Evolutionary conservation across 1,140 invertebrate species (phyloP).

Genomic region (Ephestia elutella): DNA sequence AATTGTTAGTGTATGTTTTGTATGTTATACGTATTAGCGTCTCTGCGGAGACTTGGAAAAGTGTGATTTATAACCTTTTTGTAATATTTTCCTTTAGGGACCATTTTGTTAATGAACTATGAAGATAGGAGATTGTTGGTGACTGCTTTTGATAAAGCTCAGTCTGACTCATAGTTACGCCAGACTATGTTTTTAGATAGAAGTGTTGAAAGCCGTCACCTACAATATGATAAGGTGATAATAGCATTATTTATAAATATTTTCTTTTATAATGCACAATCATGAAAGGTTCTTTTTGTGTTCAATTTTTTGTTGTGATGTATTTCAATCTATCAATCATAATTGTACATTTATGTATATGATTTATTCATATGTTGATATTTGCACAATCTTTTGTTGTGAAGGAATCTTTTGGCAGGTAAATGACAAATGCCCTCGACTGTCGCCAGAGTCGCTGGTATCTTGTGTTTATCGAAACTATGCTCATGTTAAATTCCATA

Average conservation of each 20-base stretch:
- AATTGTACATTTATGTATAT: conserved; percentile 59
- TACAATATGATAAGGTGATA: conserved; percentile 58
- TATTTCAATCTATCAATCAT: conserved; percentile 26
- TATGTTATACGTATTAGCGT: conserved; percentile 67
- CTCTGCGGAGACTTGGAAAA: conserved; percentile 45
- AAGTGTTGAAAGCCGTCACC: conserved; percentile 23
- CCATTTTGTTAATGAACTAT: conserved; percentile 63
- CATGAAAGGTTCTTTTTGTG: conserved; percentile 46
- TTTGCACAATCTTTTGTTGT: conserved; percentile 59
- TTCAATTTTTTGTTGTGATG: conserved; percentile 41
- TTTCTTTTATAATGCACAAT: conserved; percentile 65
- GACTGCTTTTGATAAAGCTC: conserved; percentile 27
- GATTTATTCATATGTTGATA: conserved; percentile 51
- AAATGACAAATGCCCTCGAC: conserved; percentile 26
- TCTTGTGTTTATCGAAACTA: conserved; percentile 26
- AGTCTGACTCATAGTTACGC: conserved; percentile 40
- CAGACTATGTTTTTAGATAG: conserved; percentile 39
- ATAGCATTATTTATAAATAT: conserved; percentile 48
- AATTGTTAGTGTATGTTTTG: conserved; percentile 69
- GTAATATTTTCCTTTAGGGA: conserved; percentile 67
- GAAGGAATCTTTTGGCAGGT: conserved; percentile 16
- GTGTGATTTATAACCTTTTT: conserved; percentile 63
- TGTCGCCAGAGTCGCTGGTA: conserved; percentile 51
- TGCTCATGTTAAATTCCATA: conserved; percentile 51
- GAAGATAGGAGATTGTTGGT: conserved; percentile 42